Percentiles rank a stretch among this genome's conserved stretches.
These are phyloP conservation scores for Chaetophractus vellerosus DNA, from an alignment of 2,797 vertebrate genomes.

Conservation along the genomic window DNA sequence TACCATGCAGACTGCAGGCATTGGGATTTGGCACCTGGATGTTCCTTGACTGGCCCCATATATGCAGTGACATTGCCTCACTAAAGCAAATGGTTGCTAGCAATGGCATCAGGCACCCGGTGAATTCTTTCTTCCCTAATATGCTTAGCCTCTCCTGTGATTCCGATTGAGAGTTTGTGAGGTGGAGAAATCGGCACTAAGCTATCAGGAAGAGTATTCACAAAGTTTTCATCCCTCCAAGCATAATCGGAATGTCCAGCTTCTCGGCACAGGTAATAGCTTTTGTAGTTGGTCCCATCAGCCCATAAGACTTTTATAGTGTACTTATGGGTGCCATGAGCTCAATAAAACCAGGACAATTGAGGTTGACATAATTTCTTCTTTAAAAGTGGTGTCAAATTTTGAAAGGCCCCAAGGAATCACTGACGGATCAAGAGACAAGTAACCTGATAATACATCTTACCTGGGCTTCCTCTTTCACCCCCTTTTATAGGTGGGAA, in stretches of 20 bases:
- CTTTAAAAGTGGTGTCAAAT: conserved; percentile 65
- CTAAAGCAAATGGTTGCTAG: neutral
- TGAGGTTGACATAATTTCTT: conserved; percentile 68
- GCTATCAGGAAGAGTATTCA: neutral
- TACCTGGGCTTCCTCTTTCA: neutral
- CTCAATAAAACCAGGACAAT: conserved; percentile 50
- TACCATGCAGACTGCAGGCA: neutral
- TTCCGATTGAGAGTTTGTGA: neutral
- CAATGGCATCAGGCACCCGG: fast-evolving
- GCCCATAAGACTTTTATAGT: conserved; percentile 36
- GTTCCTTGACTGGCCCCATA: neutral
- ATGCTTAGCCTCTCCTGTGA: neutral
- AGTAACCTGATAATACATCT: neutral
- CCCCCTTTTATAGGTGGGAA: neutral
- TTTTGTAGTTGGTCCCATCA: conserved; percentile 20
- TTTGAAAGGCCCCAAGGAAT: conserved; percentile 2
- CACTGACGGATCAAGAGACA: neutral
- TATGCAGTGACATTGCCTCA: neutral
- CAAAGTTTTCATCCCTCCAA: neutral
- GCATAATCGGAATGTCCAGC: conserved; percentile 29
- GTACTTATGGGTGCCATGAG: conserved; percentile 48
- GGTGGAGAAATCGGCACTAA: neutral
- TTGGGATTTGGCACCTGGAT: neutral
- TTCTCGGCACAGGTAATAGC: neutral
- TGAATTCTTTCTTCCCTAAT: neutral